Evolutionary conservation across 2,797 vertebrate species (phyloP).

Genomic region (Holocentrus rufus): DNA sequence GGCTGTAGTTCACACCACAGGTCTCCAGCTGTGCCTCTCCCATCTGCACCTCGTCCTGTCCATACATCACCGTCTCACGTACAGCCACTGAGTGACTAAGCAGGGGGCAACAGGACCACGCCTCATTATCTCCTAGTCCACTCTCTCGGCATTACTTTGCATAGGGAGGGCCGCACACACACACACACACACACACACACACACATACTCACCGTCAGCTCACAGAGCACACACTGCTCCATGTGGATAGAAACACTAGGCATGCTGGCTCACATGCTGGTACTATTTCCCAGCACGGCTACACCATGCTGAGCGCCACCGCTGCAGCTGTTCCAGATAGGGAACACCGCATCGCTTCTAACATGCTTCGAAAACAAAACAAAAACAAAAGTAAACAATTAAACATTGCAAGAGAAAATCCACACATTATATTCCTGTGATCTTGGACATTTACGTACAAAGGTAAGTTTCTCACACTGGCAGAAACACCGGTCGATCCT

Average conservation of each 20-base stretch:
- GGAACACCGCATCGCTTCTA: conserved; percentile 27
- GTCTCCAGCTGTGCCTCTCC: conserved; percentile 60
- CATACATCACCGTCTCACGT: conserved; percentile 62
- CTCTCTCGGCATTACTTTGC: conserved; percentile 37
- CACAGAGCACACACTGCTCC: conserved; percentile 41
- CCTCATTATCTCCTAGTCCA: conserved; percentile 69
- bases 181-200: conserved; percentile 40
- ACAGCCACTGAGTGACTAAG: conserved; percentile 61
- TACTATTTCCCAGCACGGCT: conserved; percentile 54
- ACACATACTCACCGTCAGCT: conserved; percentile 45
- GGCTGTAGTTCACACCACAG: conserved; percentile 9
- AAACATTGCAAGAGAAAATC: background rate
- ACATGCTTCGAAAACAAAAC: background rate
- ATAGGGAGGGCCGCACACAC: conserved; percentile 42
- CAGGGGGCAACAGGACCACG: conserved; percentile 64
- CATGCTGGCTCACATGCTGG: conserved; percentile 52
- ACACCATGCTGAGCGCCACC: conserved; percentile 37
- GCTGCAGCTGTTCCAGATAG: conserved; percentile 47
- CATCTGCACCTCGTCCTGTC: conserved; percentile 44
- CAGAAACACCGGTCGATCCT: too few relatives aligned
- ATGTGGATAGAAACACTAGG: conserved; percentile 52
- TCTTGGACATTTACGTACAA: too few relatives aligned
- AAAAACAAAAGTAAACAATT: background rate
- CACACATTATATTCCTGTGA: background rate
- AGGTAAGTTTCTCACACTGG: too few relatives aligned